Base-by-base conservation (phyloP, 2,113 vertebrate species). In the Paedocypris sp. region DNA sequence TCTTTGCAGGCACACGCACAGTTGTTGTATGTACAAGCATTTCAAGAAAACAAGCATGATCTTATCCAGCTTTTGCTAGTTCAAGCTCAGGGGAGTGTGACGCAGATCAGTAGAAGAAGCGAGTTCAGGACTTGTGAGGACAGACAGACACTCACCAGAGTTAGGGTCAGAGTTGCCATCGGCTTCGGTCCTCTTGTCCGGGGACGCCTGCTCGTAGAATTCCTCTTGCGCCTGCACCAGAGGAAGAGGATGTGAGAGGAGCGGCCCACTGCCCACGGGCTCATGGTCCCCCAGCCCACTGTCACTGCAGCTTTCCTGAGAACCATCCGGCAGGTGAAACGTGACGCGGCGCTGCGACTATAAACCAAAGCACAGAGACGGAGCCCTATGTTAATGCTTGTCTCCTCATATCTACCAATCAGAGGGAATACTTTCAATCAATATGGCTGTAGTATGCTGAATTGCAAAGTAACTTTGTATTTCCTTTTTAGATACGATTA, bases 221-320 rank as follows among this genome's bases (percentile, higher is more conserved):
- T 98, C 91, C 31, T 96, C 95, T 89, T 97, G 93, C 70, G 94
- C 90, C 92, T 96, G 94, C 90, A 98, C 92, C 90, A 98, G 92
- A 93, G 95, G 92, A 81, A 98, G 94, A 91, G 95, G 91, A 81
- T 97, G 92, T 89, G 94, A 92, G 88, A 97, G 92, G 88, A 97
- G 88, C 73, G 86, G 88, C 83, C 92, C 95, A 88, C 90, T 88
- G 84, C 91, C 89, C 83, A 93, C 89, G 32, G 95, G 92, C 86
- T 97, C 95, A 71, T 95, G 95, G 83, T 97, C 95, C 68, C 95
- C 95, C 77, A 98, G 83, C 84, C 94, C 94, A 87, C 93, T 97
- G 87, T 98, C 95, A 91, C 94, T 97, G 93, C 95, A 98, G 90
- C 95, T 98, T 90, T 98, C 94, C 87, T 98, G 95, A 78, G 95